Base-by-base conservation (phyloP, 2,797 vertebrate genomes). In the Jordanella pulchra region DNA sequence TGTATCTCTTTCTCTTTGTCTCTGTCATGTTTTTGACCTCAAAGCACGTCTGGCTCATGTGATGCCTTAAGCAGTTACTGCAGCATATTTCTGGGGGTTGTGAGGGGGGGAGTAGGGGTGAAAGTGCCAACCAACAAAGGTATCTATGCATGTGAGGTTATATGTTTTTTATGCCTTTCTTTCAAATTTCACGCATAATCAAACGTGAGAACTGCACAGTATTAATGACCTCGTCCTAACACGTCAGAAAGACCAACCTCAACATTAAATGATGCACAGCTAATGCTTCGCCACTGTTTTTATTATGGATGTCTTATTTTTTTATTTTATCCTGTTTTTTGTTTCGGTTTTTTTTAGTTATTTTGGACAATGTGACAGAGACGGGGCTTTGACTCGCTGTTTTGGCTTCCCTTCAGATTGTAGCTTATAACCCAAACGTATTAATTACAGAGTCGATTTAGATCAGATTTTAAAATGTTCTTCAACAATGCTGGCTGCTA, bases 211-310 rank as follows among this genome's bases (percentile, higher is more conserved):
- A 90, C 89, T 92, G 90, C 89, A 89, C 93, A 92, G 88, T 91
- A 91, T 93, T 94, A 90, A 89, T 90, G 92, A 92, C 89, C 90
- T 91, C 91, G 90, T 91, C 39, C 86, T 87, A 92, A 90, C 91
- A 89, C 79, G 77, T 89, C 89, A 90, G 86, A 85, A 89, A 89
- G 89, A 85, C 82, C 86, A 90, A 89, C 89, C 91, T 91, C 87
- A 76, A 87, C 89, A 88, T 92, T 89, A 92, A 93, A 91, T 77
- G 76, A 89, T 78, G 87, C 79, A 79, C 84, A 75, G 77, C 77
- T 73, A 67, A 55, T 71, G 73, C 73, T 85, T 82, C 77, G 47
- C 79, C 80, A 73, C 78, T 73, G 50, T 79, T 79, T 48, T 87
- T 58, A 80, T 74, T 82, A 56, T 80, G 53, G 61, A 74, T 25